These are phyloP conservation scores for Amphipyra tragopoginis DNA, from an alignment of 2,888 invertebrate genomes.

Conservation along the genomic window DNA sequence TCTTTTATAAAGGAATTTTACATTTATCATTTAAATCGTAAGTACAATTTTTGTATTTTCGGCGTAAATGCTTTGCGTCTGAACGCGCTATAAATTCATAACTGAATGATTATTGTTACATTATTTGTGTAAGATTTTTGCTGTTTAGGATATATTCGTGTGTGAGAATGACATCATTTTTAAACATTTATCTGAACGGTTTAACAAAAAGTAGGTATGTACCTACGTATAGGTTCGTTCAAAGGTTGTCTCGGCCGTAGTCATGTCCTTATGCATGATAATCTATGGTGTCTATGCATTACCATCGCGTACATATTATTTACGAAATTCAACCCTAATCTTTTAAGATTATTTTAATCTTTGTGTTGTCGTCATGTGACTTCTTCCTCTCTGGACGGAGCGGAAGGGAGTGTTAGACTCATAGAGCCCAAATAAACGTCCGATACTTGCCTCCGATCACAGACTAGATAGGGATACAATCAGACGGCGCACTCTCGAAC, in stretches of 20 bases:
- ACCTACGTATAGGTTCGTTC: neutral
- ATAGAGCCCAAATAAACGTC: too few species aligned
- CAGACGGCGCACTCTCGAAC: too few species aligned
- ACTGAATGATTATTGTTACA: neutral
- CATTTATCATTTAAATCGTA: slow-evolving; percentile 21
- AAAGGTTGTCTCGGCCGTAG: neutral
- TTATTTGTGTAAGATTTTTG: neutral
- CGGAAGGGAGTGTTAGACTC: too few species aligned
- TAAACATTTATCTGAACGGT: slow-evolving; percentile 5
- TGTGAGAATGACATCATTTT: slow-evolving; percentile 23
- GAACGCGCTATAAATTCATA: neutral
- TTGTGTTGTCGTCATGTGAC: too few species aligned
- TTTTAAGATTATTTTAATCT: too few species aligned
- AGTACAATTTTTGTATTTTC: slow-evolving; percentile 28
- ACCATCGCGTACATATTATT: too few species aligned
- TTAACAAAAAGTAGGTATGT: slow-evolving; percentile 1
- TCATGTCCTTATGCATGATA: too few species aligned
- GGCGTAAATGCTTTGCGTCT: neutral
- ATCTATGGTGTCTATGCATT: too few species aligned
- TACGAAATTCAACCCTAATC: too few species aligned
- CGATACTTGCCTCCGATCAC: too few species aligned
- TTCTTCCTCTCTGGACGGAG: too few species aligned
- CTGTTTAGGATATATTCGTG: neutral
- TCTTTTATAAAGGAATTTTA: slow-evolving; percentile 47
- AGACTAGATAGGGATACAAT: too few species aligned